Percentiles rank a stretch among this genome's conserved stretches.
These are phyloP conservation scores for Cinclus cinclus DNA, from an alignment of 2,113 vertebrate species.

Conservation along the genomic window DNA sequence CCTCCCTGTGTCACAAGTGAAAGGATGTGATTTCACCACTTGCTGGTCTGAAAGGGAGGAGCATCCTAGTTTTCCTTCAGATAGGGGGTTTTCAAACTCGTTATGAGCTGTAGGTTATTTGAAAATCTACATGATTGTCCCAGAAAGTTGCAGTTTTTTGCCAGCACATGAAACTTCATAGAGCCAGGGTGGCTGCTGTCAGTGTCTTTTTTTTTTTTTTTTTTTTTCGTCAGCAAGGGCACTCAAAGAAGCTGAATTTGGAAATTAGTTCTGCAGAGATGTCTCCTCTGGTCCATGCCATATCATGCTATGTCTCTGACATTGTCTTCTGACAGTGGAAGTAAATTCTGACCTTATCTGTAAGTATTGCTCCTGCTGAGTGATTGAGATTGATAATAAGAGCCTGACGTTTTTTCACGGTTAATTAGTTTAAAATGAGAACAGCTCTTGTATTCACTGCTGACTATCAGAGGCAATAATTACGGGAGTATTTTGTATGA, in stretches of 20 bases:
- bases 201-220: not conserved
- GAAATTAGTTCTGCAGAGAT: not conserved
- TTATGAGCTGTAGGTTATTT: not conserved
- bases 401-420: slow-evolving; percentile 30
- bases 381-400: slow-evolving; percentile 33
- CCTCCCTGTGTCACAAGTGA: not conserved
- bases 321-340: not conserved
- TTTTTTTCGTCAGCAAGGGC: not conserved
- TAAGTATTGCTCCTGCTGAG: not conserved
- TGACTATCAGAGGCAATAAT: slow-evolving; percentile 13
- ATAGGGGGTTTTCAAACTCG: not conserved
- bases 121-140: not conserved
- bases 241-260: not conserved
- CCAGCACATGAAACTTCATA: not conserved
- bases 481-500: not conserved
- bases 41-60: not conserved
- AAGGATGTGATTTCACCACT: not conserved
- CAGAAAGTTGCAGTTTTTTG: not conserved
- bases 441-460: not conserved
- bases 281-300: not conserved
- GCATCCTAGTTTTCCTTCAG: not conserved
- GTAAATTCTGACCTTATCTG: slow-evolving; percentile 23
- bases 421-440: slow-evolving; percentile 46
- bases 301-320: not conserved
- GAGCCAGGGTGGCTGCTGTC: not conserved